Conservation (phyloP, 2,113 vertebrate genomes). For the Isichthys henryi region DNA sequence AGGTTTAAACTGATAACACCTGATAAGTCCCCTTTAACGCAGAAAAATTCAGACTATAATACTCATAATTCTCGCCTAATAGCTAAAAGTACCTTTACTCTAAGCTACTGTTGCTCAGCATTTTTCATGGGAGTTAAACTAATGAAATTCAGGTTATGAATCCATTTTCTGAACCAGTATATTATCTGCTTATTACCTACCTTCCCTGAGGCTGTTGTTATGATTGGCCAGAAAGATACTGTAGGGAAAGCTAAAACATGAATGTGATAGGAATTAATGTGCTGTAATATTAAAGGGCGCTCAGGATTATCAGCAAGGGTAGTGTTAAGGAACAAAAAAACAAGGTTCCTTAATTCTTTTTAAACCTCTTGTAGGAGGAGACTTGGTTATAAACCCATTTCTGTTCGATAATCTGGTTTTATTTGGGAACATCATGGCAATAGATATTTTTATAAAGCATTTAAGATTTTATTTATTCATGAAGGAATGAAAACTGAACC, state of each 20-base stretch:
- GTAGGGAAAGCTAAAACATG: background rate
- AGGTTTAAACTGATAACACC: background rate
- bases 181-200: background rate
- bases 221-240: background rate
- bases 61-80: background rate
- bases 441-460: background rate
- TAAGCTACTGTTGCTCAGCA: background rate
- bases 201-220: background rate
- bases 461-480: background rate
- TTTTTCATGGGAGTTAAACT: background rate
- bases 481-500: background rate
- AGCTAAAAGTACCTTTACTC: background rate
- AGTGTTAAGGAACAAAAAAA: background rate
- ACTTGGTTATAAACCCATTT: background rate
- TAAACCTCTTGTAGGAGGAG: background rate
- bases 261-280: background rate
- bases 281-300: background rate
- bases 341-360: background rate
- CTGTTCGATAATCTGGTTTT: background rate
- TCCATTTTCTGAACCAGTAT: background rate
- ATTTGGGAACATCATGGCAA: background rate
- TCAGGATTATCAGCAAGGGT: background rate
- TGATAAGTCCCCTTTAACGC: background rate
- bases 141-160: conserved; percentile 3
- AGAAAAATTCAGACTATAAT: background rate